Percentiles rank a stretch among this genome's conserved stretches.
Conservation (phyloP, 2,888 invertebrate genomes). For the Chironomus riparius region DNA sequence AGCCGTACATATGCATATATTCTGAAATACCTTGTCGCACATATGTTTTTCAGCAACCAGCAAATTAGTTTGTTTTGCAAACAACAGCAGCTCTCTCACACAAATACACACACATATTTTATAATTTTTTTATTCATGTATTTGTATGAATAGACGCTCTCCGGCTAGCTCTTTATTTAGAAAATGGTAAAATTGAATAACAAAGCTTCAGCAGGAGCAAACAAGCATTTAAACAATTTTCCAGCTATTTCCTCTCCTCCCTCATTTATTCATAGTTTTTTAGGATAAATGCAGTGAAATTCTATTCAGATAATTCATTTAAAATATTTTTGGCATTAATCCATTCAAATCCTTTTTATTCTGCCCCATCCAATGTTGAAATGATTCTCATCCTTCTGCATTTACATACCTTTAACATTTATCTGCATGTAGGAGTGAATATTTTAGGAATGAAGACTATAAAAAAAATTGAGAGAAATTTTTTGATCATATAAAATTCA, state of each 20-base stretch:
- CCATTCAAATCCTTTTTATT: not conserved
- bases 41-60: conserved; percentile 2
- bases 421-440: too few species aligned
- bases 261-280: not conserved
- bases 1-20: not conserved
- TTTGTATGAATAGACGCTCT: not conserved
- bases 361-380: too few species aligned
- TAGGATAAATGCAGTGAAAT: not conserved
- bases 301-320: not conserved
- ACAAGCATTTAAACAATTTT: not conserved
- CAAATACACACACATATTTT: not conserved
- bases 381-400: too few species aligned
- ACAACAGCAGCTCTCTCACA: not conserved
- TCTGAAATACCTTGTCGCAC: not conserved
- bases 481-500: too few species aligned
- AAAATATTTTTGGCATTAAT: conserved; percentile 1
- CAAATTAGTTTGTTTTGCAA: conserved; percentile 10
- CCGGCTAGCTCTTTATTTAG: not conserved
- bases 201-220: not conserved
- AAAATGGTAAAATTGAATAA: not conserved
- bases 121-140: not conserved
- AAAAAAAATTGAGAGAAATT: too few species aligned
- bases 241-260: not conserved
- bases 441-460: too few species aligned
- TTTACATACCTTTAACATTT: too few species aligned